A percentile compares a stretch with the other conserved stretches of the same genome.
Evolutionary conservation across 2,888 invertebrate genomes (phyloP).

Genomic region (Agapostemon virescens): DNA sequence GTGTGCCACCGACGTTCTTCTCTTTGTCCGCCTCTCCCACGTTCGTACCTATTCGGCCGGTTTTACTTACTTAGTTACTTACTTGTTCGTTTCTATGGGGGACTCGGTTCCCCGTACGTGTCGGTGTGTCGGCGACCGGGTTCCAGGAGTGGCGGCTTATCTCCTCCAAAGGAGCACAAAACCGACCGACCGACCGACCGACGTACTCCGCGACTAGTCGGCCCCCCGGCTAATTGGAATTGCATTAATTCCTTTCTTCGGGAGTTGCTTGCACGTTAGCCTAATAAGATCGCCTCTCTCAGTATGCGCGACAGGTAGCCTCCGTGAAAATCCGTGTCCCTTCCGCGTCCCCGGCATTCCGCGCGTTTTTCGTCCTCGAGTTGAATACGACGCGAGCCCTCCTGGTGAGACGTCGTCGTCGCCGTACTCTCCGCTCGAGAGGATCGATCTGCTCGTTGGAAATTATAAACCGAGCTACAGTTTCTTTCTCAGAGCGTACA

Average conservation of each 20-base stretch:
- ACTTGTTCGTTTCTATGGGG: conserved; percentile 57
- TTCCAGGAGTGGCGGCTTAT: conserved; percentile 61
- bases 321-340: conserved; percentile 58
- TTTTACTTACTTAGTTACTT: conserved; percentile 67
- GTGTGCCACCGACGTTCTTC: conserved; percentile 20
- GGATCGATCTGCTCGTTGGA: neutral
- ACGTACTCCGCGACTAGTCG: conserved; percentile 44
- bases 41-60: conserved; percentile 55
- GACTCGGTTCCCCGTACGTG: conserved; percentile 51
- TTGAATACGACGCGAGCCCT: neutral
- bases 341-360: conserved; percentile 53
- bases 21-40: conserved; percentile 55
- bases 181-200: conserved; percentile 44
- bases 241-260: conserved; percentile 71
- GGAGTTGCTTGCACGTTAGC: conserved; percentile 46
- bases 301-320: conserved; percentile 60
- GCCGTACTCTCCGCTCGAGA: neutral
- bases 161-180: conserved; percentile 66
- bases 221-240: conserved; percentile 70
- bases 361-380: conserved; percentile 25
- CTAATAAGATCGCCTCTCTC: conserved; percentile 61
- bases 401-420: neutral
- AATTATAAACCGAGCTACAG: neutral
- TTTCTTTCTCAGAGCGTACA: neutral
- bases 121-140: conserved; percentile 48